Evolutionary conservation across 2,888 invertebrate species (phyloP), one percentile per base, ranked within the genome.

Genomic region (Drosophila austrosaltans): DNA sequence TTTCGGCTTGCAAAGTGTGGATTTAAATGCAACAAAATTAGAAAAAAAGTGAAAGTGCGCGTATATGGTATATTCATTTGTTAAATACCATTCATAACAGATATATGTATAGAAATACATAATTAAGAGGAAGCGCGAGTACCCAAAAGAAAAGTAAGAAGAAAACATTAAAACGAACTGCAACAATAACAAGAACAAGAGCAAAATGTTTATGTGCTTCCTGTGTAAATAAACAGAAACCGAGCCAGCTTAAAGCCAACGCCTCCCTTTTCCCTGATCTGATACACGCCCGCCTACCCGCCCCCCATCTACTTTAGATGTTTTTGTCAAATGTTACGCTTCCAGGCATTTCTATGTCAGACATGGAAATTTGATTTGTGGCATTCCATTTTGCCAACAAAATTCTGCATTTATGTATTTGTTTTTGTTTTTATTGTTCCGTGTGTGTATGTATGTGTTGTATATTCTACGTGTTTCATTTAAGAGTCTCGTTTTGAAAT

Each of bases 401-500:
- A 48, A 48, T 48, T 48, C 48, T 48, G 48, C 48, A 48, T 48
- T 10, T 25, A 12, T 53, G 28, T 12, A 53, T 25, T 20, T 20
- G 16, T 22, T 58, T 25, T 39, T 40, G 36, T 58, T 8, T 56
- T 36, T 56, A 12, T 58, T 36, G 12, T 28, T 59, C 16, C 16
- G 28, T 62, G 42, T 42, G 36, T 69, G 53, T 57, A 20, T 32
- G 10, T 59, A 22, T 32, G 62, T 61, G 2, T 56, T 53, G 48
- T 71, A 53, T 62, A 16, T 54, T 72, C 39, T 64, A 53, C 30
- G 40, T 61, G 36, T 63, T 69, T 53, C 30, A 56, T 61, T 76
- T 72, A 71, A 54, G 53, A 67, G 39, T 30, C 69, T n/a, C 67
- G 53, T 80, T 59, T 76, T 79, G 59, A 69, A 82, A 84, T 73